These are phyloP conservation scores for Callitettix versicolor DNA, from an alignment of 1,140 invertebrate genomes.

Conservation along the genomic window DNA sequence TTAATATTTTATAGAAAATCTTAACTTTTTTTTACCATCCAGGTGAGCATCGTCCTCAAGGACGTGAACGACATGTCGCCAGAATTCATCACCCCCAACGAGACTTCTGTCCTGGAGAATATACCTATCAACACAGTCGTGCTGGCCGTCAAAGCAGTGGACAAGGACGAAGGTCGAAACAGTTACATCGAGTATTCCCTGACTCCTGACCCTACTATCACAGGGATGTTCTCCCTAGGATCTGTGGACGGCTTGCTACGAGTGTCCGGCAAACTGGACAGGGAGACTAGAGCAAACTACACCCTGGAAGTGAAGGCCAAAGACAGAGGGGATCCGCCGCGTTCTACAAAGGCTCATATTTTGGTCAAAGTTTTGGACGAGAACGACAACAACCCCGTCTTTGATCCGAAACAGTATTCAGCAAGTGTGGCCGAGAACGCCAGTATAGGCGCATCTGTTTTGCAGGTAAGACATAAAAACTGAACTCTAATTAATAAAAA, in stretches of 20 bases:
- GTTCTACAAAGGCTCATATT: slow-evolving; percentile 56
- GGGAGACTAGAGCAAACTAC: slow-evolving; percentile 75
- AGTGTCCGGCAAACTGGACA: slow-evolving; percentile 68
- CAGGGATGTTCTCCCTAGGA: slow-evolving; percentile 68
- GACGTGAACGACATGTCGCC: slow-evolving; percentile 94
- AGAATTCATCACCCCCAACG: slow-evolving; percentile 73
- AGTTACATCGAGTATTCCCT: slow-evolving; percentile 84
- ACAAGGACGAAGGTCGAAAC: slow-evolving; percentile 88
- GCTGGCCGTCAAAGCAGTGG: slow-evolving; percentile 80
- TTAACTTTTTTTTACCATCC: no score
- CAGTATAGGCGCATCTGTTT: slow-evolving; percentile 79
- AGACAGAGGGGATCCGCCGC: slow-evolving; percentile 78
- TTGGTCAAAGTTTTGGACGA: slow-evolving; percentile 72
- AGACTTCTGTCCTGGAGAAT: slow-evolving; percentile 72
- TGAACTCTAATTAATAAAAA: no score
- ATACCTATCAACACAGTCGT: slow-evolving; percentile 80
- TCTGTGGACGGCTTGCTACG: slow-evolving; percentile 75
- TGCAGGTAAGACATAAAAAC: slow-evolving; percentile 66
- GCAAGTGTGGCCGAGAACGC: slow-evolving; percentile 84
- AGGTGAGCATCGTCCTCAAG: slow-evolving; percentile 78
- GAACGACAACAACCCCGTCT: slow-evolving; percentile 89
- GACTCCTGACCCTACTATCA: slow-evolving; percentile 35
- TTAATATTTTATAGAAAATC: no score
- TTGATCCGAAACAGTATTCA: slow-evolving; percentile 78
- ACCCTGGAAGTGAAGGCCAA: slow-evolving; percentile 68